A percentile compares a stretch with the other conserved stretches of the same genome.
Evolutionary conservation across 1,140 invertebrate species (phyloP).

Genomic region (Penaeus vannamei): DNA sequence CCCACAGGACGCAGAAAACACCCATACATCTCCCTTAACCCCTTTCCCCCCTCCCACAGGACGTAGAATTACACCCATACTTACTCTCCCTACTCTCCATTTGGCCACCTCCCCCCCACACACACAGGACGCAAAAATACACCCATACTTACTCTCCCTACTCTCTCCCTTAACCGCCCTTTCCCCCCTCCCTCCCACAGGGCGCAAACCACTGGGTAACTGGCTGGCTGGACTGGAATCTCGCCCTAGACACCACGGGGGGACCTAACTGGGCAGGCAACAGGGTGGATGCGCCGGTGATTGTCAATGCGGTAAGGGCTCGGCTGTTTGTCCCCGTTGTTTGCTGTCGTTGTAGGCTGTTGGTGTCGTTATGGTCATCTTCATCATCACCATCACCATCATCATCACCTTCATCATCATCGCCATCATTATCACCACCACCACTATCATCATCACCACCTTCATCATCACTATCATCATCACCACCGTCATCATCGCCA

Average conservation of each 20-base stretch:
- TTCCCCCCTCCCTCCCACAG: constrained; percentile 64
- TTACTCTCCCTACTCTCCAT: too few species aligned
- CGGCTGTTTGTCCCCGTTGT: constrained; percentile 72
- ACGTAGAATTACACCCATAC: too few species aligned
- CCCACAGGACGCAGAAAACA: too few species aligned
- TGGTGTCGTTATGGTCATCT: neutral
- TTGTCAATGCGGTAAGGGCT: constrained; percentile 66
- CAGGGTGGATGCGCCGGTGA: constrained; percentile 83
- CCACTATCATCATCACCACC: neutral
- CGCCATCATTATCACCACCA: neutral
- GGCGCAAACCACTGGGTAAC: constrained; percentile 76
- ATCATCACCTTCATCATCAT: too few species aligned
- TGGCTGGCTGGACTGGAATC: constrained; percentile 93
- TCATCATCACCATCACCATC: neutral
- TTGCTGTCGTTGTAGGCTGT: neutral
- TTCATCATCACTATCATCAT: neutral
- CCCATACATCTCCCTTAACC: too few species aligned
- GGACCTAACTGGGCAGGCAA: constrained; percentile 87
- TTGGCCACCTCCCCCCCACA: too few species aligned
- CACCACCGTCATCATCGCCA: neutral
- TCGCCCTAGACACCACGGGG: constrained; percentile 81
- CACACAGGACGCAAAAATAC: too few species aligned
- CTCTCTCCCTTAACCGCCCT: too few species aligned
- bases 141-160: too few species aligned
- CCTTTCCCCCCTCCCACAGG: too few species aligned